Percentiles rank a stretch among this genome's conserved stretches.
These are phyloP conservation scores for Melipona beecheii DNA, from an alignment of 2,888 invertebrate species.

Conservation along the genomic window DNA sequence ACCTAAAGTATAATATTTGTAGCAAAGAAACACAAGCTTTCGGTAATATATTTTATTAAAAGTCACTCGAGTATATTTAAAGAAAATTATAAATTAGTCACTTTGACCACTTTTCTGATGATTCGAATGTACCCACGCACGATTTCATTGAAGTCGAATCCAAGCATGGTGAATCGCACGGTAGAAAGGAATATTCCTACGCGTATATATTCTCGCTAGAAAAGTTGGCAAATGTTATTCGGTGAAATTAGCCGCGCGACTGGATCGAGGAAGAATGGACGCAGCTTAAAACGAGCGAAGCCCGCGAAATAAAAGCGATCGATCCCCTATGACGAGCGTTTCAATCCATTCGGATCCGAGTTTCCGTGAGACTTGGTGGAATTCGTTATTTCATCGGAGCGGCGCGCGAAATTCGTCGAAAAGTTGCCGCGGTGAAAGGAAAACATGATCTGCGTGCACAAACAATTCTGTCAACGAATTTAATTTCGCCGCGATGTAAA, in stretches of 20 bases:
- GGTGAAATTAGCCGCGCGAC: constrained; percentile 13
- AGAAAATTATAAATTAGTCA: too few relatives aligned
- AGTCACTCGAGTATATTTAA: too few relatives aligned
- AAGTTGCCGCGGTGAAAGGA: constrained; percentile 38
- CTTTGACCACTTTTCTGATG: too few relatives aligned
- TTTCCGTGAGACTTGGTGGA: constrained; percentile 39
- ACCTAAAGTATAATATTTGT: too few relatives aligned
- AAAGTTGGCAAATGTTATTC: constrained; percentile 10
- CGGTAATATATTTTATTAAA: too few relatives aligned
- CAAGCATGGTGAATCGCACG: too few relatives aligned
- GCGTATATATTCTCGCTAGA: not conserved
- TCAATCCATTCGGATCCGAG: constrained; percentile 21
- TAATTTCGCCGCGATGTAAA: constrained; percentile 53
- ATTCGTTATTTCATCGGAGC: constrained; percentile 32
- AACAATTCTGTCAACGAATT: constrained; percentile 60
- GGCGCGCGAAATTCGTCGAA: constrained; percentile 33
- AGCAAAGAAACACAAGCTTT: too few relatives aligned
- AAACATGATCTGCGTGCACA: constrained; percentile 47
- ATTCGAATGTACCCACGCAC: too few relatives aligned
- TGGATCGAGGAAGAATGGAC: not conserved
- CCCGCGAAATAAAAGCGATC: constrained; percentile 46
- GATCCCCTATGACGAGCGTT: constrained; percentile 26
- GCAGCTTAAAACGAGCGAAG: not conserved
- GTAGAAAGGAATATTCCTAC: not conserved
- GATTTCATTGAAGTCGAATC: not conserved